Conservation (phyloP, 1,140 invertebrate species). For the Acyrthosiphon pisum region DNA sequence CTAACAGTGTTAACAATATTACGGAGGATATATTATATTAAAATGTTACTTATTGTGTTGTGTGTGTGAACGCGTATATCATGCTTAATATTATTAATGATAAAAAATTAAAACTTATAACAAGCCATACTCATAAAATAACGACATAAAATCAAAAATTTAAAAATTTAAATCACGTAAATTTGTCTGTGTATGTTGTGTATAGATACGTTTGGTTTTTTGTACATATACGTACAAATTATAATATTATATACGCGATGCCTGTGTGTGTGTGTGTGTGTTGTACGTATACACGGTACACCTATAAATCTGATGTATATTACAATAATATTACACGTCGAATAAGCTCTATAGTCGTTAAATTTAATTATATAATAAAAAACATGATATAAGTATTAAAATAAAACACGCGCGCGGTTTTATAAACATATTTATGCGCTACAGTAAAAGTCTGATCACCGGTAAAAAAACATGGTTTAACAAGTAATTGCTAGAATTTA, state of each 20-base stretch:
- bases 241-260: background rate
- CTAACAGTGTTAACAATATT: background rate
- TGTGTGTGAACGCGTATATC: background rate
- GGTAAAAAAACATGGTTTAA: slow-evolving; percentile 15
- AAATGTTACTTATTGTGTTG: background rate
- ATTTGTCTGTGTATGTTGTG: background rate
- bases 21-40: background rate
- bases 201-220: background rate
- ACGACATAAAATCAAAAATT: background rate
- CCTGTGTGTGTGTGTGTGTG: background rate
- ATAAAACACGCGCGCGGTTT: background rate
- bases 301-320: slow-evolving; percentile 30
- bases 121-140: background rate
- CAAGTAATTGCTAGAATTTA: slow-evolving; percentile 1
- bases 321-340: background rate
- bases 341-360: background rate
- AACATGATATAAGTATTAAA: background rate
- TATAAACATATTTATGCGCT: slow-evolving; percentile 19
- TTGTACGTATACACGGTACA: background rate
- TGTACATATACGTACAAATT: background rate
- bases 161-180: background rate
- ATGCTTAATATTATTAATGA: background rate
- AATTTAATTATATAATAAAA: slow-evolving; percentile 30
- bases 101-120: background rate
- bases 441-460: background rate